A percentile compares a stretch with the other conserved stretches of the same genome.
These are phyloP conservation scores for Phyllotreta striolata DNA, from an alignment of 2,888 invertebrate genomes.

Conservation along the genomic window DNA sequence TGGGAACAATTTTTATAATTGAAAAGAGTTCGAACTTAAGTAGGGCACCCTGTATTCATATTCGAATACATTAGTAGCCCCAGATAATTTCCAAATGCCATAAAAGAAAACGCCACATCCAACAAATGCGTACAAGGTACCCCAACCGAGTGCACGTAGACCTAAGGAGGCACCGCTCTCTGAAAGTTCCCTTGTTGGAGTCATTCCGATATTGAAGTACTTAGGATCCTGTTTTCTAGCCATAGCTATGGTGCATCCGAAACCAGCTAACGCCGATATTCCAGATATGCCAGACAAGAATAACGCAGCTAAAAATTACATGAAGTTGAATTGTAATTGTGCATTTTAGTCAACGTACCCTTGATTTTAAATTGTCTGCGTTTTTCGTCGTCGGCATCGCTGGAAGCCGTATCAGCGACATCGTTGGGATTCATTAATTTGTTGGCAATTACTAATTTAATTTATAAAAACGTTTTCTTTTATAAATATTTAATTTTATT, in stretches of 20 bases:
- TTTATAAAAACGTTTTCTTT: too few species aligned
- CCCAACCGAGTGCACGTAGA: constrained; percentile 85
- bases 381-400: constrained; percentile 7
- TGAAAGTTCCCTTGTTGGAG: constrained; percentile 67
- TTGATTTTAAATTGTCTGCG: constrained; percentile 41
- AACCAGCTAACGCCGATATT: constrained; percentile 81
- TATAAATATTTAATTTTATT: too few species aligned
- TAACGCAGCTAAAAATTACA: constrained; percentile 68
- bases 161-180: constrained; percentile 84
- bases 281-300: constrained; percentile 80
- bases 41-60: too few species aligned
- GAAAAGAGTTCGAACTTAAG: too few species aligned
- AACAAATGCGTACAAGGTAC: constrained; percentile 84
- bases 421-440: too few species aligned
- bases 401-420: too few species aligned
- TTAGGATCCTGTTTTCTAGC: constrained; percentile 83
- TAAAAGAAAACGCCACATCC: constrained; percentile 85
- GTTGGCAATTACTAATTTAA: too few species aligned
- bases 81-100: constrained; percentile 87
- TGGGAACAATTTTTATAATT: too few species aligned
- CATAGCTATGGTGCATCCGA: constrained; percentile 78
- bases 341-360: constrained; percentile 33
- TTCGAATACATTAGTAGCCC: constrained; percentile 77
- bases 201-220: constrained; percentile 78
- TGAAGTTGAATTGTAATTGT: constrained; percentile 7